These are phyloP conservation scores for Chaetodon trifascialis DNA, from an alignment of 2,113 vertebrate species.

Conservation along the genomic window DNA sequence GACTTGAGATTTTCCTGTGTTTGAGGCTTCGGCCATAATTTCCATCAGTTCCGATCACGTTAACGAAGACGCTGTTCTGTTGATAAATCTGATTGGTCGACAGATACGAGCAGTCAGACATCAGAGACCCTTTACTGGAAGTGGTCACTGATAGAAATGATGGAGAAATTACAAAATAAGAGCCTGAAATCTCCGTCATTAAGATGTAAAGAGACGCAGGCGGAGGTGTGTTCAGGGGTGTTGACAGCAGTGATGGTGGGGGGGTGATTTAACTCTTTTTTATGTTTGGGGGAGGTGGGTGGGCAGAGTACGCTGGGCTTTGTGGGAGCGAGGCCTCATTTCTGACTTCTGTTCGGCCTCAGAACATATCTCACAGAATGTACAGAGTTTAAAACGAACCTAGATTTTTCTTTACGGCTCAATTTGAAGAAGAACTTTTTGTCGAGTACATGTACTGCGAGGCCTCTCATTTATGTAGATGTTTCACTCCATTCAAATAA, in stretches of 20 bases:
- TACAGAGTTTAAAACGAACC: constrained; percentile 76
- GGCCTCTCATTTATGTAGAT: constrained; percentile 83
- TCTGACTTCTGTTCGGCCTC: constrained; percentile 77
- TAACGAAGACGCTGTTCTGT: background rate
- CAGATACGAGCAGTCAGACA: no score
- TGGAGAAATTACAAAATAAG: background rate
- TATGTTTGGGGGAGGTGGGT: background rate
- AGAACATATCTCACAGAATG: constrained; percentile 85
- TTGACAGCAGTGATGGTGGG: constrained; percentile 33
- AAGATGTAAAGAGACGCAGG: no score
- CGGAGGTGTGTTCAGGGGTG: constrained; percentile 42
- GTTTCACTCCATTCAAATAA: constrained; percentile 85
- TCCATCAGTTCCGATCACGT: background rate
- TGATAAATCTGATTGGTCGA: background rate
- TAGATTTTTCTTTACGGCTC: constrained; percentile 73
- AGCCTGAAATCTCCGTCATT: background rate
- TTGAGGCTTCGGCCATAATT: background rate
- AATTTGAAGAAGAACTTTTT: constrained; percentile 51
- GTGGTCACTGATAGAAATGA: background rate
- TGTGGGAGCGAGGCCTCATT: constrained; percentile 52
- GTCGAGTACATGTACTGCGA: constrained; percentile 78
- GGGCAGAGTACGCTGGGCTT: background rate
- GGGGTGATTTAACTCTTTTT: constrained; percentile 38
- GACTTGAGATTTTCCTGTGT: background rate
- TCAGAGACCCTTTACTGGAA: no score